Percentiles rank a stretch among this genome's conserved stretches.
These are phyloP conservation scores for Nomada lathburiana DNA, from an alignment of 2,888 invertebrate genomes.

Conservation along the genomic window DNA sequence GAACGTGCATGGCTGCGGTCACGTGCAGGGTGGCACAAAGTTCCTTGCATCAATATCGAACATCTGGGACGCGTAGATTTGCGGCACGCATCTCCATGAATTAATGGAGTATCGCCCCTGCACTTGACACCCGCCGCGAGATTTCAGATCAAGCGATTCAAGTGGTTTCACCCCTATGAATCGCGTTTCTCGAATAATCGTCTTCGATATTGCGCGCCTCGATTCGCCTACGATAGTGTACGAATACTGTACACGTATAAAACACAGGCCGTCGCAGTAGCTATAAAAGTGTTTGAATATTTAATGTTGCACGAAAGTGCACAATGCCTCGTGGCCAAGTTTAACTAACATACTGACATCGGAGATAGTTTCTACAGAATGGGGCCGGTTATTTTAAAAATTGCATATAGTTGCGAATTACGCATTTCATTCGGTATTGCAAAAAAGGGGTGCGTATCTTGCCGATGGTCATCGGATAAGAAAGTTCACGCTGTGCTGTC, in stretches of 20 bases:
- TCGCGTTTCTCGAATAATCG: slow-evolving; percentile 52
- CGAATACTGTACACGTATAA: no score
- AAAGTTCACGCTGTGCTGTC: slow-evolving; percentile 17
- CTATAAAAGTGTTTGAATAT: not conserved
- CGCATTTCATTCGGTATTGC: slow-evolving; percentile 39
- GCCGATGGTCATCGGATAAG: slow-evolving; percentile 13
- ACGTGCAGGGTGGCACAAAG: slow-evolving; percentile 27
- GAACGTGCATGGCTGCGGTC: slow-evolving; percentile 3
- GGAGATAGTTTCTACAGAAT: no score
- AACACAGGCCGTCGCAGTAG: no score
- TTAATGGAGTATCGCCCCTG: slow-evolving; percentile 50
- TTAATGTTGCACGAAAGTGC: slow-evolving; percentile 3
- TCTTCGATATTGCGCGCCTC: slow-evolving; percentile 12
- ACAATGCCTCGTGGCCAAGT: not conserved
- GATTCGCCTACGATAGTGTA: slow-evolving; percentile 1
- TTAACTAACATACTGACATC: no score
- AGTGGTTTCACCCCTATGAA: slow-evolving; percentile 50
- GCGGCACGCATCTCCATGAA: slow-evolving; percentile 45
- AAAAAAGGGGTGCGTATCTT: slow-evolving; percentile 16
- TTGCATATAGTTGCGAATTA: not conserved
- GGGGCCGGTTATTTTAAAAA: not conserved
- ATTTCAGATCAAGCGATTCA: slow-evolving; percentile 60
- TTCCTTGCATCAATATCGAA: slow-evolving; percentile 50
- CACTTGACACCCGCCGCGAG: slow-evolving; percentile 58
- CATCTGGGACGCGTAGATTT: slow-evolving; percentile 39